Conservation (phyloP, 2,797 vertebrate species). For the Psittacula derbiana region DNA sequence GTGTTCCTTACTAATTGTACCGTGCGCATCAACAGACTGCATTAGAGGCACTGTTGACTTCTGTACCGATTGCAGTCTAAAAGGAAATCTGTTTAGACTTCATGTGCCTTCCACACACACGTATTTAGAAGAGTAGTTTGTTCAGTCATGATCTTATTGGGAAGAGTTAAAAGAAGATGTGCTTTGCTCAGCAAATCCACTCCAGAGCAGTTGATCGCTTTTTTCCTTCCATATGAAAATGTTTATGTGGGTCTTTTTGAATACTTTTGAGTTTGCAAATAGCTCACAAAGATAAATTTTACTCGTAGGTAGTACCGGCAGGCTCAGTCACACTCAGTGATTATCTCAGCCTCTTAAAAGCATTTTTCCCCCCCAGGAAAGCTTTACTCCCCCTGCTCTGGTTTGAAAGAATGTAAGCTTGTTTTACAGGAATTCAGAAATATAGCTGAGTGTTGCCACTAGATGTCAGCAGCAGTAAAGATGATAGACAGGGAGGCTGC, state of each 20-base stretch:
- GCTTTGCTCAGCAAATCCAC: constrained; percentile 41
- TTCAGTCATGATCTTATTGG: background rate
- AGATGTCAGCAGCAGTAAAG: constrained; percentile 8
- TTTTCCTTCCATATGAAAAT: constrained; percentile 19
- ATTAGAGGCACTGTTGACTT: background rate
- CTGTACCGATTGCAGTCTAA: background rate
- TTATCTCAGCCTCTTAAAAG: background rate
- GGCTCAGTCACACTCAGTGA: background rate
- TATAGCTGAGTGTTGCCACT: background rate
- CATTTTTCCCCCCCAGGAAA: background rate
- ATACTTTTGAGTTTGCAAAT: background rate
- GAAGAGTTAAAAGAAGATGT: background rate
- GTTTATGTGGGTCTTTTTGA: background rate
- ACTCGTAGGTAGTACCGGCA: background rate
- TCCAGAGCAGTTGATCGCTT: background rate
- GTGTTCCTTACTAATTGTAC: fast-evolving
- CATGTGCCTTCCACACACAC: background rate
- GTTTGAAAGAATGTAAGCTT: background rate
- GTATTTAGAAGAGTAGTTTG: background rate
- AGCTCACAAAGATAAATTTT: background rate
- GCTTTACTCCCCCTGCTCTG: background rate
- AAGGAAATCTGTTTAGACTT: background rate
- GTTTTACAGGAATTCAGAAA: background rate
- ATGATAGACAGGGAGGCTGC: background rate
- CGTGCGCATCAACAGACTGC: background rate